phyloP scores from a whole-genome alignment of 37 sponge, comb jelly and placozoan species.

The Cliona cf. orientalis region DNA sequence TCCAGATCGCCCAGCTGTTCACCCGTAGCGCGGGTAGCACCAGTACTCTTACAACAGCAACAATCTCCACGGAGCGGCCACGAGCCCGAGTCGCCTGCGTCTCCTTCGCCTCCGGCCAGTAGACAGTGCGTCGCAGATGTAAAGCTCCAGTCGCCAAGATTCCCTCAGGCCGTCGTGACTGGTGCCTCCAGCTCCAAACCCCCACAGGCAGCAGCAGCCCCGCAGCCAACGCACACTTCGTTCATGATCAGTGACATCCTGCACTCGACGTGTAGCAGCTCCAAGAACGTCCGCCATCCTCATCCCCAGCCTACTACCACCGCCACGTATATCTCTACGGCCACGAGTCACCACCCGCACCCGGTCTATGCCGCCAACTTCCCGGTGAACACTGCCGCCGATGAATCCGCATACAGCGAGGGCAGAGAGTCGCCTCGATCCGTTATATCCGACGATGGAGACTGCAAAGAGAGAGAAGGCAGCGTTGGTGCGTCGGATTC shows the following conservation, averaged over 20 bases:
- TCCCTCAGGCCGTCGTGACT: background rate
- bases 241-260: conserved; percentile 76
- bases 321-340: no score
- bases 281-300: conserved; percentile 3
- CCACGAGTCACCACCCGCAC: background rate
- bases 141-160: conserved; percentile 1
- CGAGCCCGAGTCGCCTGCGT: no score
- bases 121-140: background rate
- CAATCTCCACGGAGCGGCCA: no score
- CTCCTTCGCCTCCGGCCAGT: no score
- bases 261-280: conserved; percentile 15
- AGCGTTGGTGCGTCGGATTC: conserved; percentile 33
- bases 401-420: conserved; percentile 5
- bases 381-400: conserved; percentile 5
- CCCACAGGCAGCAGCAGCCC: conserved; percentile 5
- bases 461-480: conserved; percentile 19
- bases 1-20: no score
- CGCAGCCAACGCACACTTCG: conserved; percentile 46
- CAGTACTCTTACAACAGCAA: no score
- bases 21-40: no score
- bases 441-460: conserved; percentile 7
- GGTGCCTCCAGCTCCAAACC: no score
- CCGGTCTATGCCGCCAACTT: no score
- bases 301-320: no score
- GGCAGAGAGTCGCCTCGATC: conserved; percentile 25